Evolutionary conservation across 2,888 invertebrate genomes (phyloP), one percentile per base, ranked within the genome.

Genomic region (Calameuta pallipes): DNA sequence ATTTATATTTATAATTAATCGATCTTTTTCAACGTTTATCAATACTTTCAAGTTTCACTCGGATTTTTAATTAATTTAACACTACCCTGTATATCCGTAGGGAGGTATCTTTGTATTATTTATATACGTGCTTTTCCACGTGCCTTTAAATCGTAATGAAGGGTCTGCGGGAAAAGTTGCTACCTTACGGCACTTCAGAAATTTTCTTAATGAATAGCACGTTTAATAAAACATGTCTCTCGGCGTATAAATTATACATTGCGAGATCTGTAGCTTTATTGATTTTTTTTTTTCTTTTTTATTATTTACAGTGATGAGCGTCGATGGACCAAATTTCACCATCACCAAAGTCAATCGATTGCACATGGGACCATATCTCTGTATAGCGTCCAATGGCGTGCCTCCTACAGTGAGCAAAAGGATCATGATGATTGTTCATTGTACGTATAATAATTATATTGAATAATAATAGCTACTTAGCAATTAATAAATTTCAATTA

Each of bases 281-380:
- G 80, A 80, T 76, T 37, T 11, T 69, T 74, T 78, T 56, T 78
- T 68, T 33, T 68, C 30, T 77, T 0, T n/a, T 23, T 56, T 69
- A 70, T 79, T 76, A 68, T 78, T 92, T 92, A 34, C 92, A 96
- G 96, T 94, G 80, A 89, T 93, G 75, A 95, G 93, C 84, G 92
- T 94, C 68, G 95, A 95, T 84, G 96, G 96, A 0, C 93, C 95
- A 69, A 84, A 85, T 56, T 89, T 91, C 82, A 91, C 89, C 83
- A 89, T 92, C 73, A 89, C 89, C 35, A 89, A 90, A 82, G 91
- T 93, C 69, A 92, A 92, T 83, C 90, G 93, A 76, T 89, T 92
- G 70, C 92, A 93, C 82, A 93, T 93, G 93, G 93, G 92, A 30
- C 89, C 91, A 34, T 92, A 92, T 81, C 88, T 92, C 76, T 92